Conservation (phyloP, 2,888 invertebrate genomes). For the Rotaria socialis region DNA sequence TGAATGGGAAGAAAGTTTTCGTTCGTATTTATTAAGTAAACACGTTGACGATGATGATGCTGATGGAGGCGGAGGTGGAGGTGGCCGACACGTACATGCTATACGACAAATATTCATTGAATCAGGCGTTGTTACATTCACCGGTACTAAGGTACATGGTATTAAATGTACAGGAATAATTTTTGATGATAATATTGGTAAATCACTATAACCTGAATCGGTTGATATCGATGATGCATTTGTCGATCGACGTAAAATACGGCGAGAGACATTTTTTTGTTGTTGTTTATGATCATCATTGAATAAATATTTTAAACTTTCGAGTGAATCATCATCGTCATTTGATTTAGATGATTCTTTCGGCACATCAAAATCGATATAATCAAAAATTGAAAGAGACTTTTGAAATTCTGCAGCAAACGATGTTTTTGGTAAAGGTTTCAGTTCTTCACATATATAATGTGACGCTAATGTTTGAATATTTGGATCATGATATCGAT, state of each 20-base stretch:
- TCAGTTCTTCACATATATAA: not conserved
- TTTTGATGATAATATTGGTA: not conserved
- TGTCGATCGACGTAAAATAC: slow-evolving; percentile 6
- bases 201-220: slow-evolving; percentile 27
- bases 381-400: not conserved
- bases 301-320: not conserved
- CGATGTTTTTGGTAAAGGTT: not conserved
- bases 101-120: not conserved
- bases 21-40: not conserved
- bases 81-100: not conserved
- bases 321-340: not conserved
- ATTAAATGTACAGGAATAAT: not conserved
- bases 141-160: slow-evolving; percentile 25
- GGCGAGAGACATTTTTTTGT: not conserved
- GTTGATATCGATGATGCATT: slow-evolving; percentile 28
- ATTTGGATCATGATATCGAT: slow-evolving; percentile 27
- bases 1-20: not conserved
- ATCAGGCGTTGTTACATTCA: not conserved
- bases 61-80: not conserved
- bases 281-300: not conserved
- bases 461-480: not conserved
- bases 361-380: not conserved
- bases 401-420: slow-evolving; percentile 17
- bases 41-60: not conserved
- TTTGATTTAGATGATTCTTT: not conserved